phyloP scores from a whole-genome alignment of 2,797 vertebrate genomes.

The Epinephelus coioides region DNA sequence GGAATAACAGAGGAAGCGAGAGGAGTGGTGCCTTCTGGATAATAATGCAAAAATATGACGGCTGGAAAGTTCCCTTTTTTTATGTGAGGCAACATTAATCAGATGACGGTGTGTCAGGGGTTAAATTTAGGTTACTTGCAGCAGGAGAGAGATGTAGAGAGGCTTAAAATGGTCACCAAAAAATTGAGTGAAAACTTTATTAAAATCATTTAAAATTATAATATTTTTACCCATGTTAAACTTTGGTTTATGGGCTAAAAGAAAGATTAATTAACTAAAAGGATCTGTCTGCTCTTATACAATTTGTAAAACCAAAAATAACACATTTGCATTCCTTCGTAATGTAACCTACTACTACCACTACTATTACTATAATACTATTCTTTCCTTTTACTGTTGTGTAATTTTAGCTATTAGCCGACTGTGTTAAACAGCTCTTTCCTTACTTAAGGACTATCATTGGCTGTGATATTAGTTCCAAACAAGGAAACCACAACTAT shows the following conservation, averaged over 20 bases:
- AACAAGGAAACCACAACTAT: too few species aligned
- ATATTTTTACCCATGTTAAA: background rate
- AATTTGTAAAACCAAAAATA: background rate
- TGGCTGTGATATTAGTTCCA: too few species aligned
- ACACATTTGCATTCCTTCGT: background rate
- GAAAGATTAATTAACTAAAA: background rate
- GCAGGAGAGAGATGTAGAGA: background rate
- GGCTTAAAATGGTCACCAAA: background rate
- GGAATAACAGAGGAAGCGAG: background rate
- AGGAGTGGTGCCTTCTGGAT: background rate
- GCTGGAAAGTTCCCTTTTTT: background rate
- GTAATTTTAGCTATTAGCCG: too few species aligned
- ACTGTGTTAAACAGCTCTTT: too few species aligned
- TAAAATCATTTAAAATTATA: too few species aligned
- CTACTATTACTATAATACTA: too few species aligned
- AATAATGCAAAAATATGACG: background rate
- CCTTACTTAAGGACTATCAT: too few species aligned
- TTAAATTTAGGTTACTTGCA: background rate
- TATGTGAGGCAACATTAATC: background rate
- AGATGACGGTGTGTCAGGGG: background rate
- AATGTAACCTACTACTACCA: too few species aligned
- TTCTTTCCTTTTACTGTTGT: too few species aligned
- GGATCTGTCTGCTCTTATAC: too few species aligned
- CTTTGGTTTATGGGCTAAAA: background rate
- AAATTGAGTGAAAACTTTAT: too few species aligned